phyloP scores from a whole-genome alignment of 1,140 invertebrate genomes.

The Drosophila fuyamai region DNA sequence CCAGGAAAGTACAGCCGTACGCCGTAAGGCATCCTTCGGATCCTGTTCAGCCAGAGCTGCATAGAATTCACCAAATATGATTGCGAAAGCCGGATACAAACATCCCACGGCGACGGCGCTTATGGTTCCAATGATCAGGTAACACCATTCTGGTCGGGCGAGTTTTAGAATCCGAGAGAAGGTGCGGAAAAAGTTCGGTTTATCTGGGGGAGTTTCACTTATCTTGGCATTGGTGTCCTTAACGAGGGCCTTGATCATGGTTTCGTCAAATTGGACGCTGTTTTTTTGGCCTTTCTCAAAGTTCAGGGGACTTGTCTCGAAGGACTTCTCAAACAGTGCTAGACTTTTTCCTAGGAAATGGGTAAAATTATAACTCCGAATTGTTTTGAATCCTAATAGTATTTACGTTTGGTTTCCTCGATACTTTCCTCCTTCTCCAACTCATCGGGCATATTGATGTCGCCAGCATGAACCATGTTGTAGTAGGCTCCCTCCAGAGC shows the following conservation, averaged over 20 bases:
- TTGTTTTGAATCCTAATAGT: rapidly evolving
- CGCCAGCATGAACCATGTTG: conserved; percentile 79
- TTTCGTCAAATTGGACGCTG: conserved; percentile 77
- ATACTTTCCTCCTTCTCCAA: conserved; percentile 52
- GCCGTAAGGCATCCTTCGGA: conserved; percentile 86
- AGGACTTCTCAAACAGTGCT: conserved; percentile 76
- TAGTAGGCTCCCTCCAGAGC: conserved; percentile 90
- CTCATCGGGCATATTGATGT: conserved; percentile 71
- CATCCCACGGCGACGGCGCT: conserved; percentile 90
- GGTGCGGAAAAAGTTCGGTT: conserved; percentile 61
- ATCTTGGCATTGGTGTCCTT: conserved; percentile 54
- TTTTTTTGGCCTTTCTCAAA: conserved; percentile 78
- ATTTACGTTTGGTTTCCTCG: conserved; percentile 69
- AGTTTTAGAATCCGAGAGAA: conserved; percentile 88
- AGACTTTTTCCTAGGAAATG: conserved; percentile 61
- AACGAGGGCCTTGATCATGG: conserved; percentile 27
- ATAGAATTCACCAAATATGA: conserved; percentile 94
- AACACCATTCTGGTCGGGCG: conserved; percentile 91
- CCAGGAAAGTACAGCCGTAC: conserved; percentile 89
- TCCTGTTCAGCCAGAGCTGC: conserved; percentile 86
- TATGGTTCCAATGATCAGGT: conserved; percentile 89
- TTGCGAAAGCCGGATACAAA: conserved; percentile 91
- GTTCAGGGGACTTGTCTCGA: conserved; percentile 78
- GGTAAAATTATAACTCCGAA: neutral
- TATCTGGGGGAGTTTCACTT: conserved; percentile 5